These are phyloP conservation scores for Argyra leucocephala DNA, from an alignment of 2,888 invertebrate genomes.

Conservation along the genomic window DNA sequence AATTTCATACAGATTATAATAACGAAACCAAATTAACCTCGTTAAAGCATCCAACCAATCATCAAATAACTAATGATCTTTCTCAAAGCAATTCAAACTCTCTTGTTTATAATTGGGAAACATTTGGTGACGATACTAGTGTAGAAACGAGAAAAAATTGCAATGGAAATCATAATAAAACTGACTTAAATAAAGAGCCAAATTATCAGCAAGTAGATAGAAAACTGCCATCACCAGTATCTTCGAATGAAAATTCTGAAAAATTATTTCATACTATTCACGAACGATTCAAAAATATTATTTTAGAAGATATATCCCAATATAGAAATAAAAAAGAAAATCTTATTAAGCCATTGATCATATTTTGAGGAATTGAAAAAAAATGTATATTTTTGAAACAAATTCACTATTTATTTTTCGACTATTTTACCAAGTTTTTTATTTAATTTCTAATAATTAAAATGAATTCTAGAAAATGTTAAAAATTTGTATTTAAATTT, in stretches of 20 bases:
- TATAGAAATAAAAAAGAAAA: slow-evolving; percentile 31
- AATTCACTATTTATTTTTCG: too few relatives aligned
- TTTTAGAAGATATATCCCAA: slow-evolving; percentile 34
- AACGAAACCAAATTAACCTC: not conserved
- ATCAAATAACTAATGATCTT: not conserved
- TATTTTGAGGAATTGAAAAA: too few relatives aligned
- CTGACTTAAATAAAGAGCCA: slow-evolving; percentile 3
- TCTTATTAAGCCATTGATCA: slow-evolving; percentile 34
- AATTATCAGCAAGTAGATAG: not conserved
- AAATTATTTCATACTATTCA: slow-evolving; percentile 27
- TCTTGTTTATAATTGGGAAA: slow-evolving; percentile 1
- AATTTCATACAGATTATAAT: not conserved
- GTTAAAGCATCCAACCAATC: not conserved
- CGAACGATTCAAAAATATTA: slow-evolving; percentile 32
- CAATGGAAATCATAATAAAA: not conserved
- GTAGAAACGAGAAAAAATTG: not conserved
- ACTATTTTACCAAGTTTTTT: too few relatives aligned
- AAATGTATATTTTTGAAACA: too few relatives aligned
- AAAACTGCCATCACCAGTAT: slow-evolving; percentile 5
- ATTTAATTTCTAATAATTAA: too few relatives aligned
- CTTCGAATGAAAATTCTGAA: slow-evolving; percentile 17
- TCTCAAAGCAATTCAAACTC: not conserved
- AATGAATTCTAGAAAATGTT: too few relatives aligned
- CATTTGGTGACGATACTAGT: not conserved
- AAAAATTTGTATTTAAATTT: too few relatives aligned